phyloP scores from a whole-genome alignment of 2,113 vertebrate genomes.

The Maccullochella peelii region DNA sequence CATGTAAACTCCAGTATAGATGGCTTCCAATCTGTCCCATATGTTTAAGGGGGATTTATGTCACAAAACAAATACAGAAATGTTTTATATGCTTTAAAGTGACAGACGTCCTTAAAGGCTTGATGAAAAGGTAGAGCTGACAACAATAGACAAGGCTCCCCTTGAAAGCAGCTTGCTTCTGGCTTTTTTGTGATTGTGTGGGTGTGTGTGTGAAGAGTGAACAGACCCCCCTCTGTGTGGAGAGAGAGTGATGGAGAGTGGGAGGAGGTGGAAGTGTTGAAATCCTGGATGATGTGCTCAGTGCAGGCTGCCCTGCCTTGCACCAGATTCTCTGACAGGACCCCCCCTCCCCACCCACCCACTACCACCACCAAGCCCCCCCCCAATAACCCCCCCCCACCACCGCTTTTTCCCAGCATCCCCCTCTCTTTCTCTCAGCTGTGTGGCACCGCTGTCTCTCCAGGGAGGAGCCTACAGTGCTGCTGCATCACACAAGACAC shows the following conservation, averaged over 20 bases:
- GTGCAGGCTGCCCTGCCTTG: conserved; percentile 58
- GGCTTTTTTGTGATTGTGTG: neutral
- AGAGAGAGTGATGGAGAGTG: conserved; percentile 38
- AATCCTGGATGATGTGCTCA: conserved; percentile 69
- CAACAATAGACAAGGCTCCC: conserved; percentile 22
- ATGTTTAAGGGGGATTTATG: neutral
- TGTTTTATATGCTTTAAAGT: neutral
- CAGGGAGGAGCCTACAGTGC: conserved; percentile 69
- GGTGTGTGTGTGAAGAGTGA: neutral
- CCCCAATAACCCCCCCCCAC: conserved; percentile 32
- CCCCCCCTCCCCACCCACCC: neutral
- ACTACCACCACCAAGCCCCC: conserved; percentile 28
- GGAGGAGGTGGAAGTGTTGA: conserved; percentile 62
- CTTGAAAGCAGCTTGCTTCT: conserved; percentile 18
- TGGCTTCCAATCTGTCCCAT: neutral
- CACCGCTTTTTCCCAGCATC: conserved; percentile 52
- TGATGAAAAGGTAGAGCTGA: conserved; percentile 27
- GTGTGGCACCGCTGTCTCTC: conserved; percentile 75
- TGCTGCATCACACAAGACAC: conserved; percentile 69
- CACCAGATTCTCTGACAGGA: conserved; percentile 50
- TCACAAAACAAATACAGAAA: neutral
- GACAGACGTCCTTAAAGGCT: neutral
- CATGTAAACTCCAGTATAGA: neutral
- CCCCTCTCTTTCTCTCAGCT: conserved; percentile 61
- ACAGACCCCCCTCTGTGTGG: conserved; percentile 60